phyloP scores from a whole-genome alignment of 23 tunicate genomes.

The Ascidia mentula region DNA sequence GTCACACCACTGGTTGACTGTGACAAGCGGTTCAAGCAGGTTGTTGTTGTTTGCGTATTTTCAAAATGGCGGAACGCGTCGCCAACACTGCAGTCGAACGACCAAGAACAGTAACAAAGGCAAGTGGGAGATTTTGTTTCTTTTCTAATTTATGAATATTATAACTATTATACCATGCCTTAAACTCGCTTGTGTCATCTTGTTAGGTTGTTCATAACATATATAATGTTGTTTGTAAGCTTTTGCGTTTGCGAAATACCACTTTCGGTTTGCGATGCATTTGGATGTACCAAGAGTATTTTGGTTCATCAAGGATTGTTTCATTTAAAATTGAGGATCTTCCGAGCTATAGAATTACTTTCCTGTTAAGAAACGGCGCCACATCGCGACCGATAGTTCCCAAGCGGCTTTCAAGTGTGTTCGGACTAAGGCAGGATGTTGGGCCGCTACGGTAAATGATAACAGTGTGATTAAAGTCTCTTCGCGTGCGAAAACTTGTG shows the following conservation, averaged over 20 bases:
- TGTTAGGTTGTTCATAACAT: no score
- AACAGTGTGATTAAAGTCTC: slow-evolving; percentile 20
- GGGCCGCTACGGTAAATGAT: slow-evolving; percentile 40
- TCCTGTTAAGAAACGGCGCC: slow-evolving; percentile 1
- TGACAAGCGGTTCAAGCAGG: background rate
- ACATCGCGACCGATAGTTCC: background rate
- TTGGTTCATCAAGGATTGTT: no score
- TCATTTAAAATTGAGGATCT: background rate
- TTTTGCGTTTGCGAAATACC: no score
- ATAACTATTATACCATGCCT: no score
- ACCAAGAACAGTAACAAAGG: background rate
- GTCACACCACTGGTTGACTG: background rate
- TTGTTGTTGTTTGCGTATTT: background rate
- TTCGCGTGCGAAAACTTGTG: slow-evolving; percentile 28
- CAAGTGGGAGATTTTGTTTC: background rate
- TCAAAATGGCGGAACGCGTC: slow-evolving; percentile 10
- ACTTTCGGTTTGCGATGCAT: no score
- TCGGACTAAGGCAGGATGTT: slow-evolving; percentile 32
- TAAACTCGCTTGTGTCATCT: no score
- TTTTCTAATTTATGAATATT: no score
- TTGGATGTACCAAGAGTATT: no score
- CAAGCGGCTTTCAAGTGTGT: background rate
- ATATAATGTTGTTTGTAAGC: no score
- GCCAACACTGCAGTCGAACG: background rate
- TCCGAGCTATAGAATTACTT: slow-evolving; percentile 12